Evolutionary conservation across 2,888 invertebrate species (phyloP).

Genomic region (Ecliptopera silaceata): DNA sequence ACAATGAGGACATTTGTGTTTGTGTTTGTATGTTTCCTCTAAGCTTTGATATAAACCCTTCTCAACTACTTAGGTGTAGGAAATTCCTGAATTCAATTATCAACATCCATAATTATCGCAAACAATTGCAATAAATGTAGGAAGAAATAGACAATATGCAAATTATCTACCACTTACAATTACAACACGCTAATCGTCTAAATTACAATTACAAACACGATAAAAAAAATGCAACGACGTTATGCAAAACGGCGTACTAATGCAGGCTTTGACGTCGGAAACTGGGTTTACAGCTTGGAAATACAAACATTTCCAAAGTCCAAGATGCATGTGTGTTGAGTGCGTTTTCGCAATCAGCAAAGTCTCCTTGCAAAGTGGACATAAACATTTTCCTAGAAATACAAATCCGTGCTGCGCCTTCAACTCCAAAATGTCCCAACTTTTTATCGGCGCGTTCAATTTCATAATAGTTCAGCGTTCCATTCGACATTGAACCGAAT

Average conservation of each 20-base stretch:
- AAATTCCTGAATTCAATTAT: slow-evolving; percentile 39
- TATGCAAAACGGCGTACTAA: slow-evolving; percentile 18
- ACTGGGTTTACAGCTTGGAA: slow-evolving; percentile 75
- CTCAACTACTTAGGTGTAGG: slow-evolving; percentile 32
- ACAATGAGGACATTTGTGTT: slow-evolving; percentile 42
- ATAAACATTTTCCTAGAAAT: slow-evolving; percentile 68
- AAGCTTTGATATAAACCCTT: slow-evolving; percentile 12
- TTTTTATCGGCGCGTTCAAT: slow-evolving; percentile 60
- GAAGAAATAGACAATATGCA: slow-evolving; percentile 35
- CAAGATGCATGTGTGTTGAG: slow-evolving; percentile 58
- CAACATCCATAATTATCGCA: slow-evolving; percentile 31
- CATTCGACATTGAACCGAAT: slow-evolving; percentile 77
- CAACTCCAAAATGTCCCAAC: slow-evolving; percentile 47
- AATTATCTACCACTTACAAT: slow-evolving; percentile 32
- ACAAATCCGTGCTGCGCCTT: slow-evolving; percentile 49
- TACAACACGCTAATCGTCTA: slow-evolving; percentile 30
- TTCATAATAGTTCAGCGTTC: slow-evolving; percentile 66
- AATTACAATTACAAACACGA: slow-evolving; percentile 30
- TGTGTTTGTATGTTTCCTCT: slow-evolving; percentile 17
- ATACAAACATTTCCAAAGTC: slow-evolving; percentile 75
- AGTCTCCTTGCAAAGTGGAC: slow-evolving; percentile 64
- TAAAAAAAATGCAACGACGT: slow-evolving; percentile 20
- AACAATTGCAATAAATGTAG: slow-evolving; percentile 34
- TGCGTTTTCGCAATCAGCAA: slow-evolving; percentile 68
- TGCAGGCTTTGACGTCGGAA: slow-evolving; percentile 43